These are phyloP conservation scores for Knipowitschia caucasica DNA, from an alignment of 2,797 vertebrate species.

Conservation along the genomic window DNA sequence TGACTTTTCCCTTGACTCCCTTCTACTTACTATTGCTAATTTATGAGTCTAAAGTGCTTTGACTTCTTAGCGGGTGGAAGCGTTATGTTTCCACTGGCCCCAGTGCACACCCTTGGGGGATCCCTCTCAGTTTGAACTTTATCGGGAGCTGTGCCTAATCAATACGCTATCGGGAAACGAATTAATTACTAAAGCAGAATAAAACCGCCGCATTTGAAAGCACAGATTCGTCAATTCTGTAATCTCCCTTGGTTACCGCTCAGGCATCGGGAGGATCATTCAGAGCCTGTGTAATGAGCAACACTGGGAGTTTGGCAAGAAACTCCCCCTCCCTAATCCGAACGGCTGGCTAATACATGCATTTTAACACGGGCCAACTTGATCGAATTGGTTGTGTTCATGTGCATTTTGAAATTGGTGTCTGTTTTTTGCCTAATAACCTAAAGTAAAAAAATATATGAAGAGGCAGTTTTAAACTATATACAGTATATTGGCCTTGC, in stretches of 20 bases:
- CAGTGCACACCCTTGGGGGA: constrained; percentile 84
- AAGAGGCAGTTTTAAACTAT: no score
- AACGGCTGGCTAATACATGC: constrained; percentile 21
- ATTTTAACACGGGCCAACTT: constrained; percentile 23
- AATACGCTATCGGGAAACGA: constrained; percentile 99
- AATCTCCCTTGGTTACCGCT: constrained; percentile 99
- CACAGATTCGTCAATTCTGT: constrained; percentile 98
- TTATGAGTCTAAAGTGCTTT: constrained; percentile 93
- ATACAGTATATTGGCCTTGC: no score
- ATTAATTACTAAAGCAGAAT: constrained; percentile 99
- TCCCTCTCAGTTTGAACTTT: constrained; percentile 99
- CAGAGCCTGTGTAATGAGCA: constrained; percentile 98
- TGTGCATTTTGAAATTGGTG: constrained; percentile 1
- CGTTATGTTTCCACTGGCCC: constrained; percentile 97
- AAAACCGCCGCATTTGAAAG: constrained; percentile 99
- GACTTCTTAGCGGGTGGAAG: constrained; percentile 89
- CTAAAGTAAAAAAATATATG: no score
- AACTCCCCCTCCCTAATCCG: constrained; percentile 39
- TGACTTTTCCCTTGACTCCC: neutral
- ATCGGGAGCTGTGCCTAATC: constrained; percentile 99
- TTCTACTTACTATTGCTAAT: constrained; percentile 84
- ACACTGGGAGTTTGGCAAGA: constrained; percentile 92
- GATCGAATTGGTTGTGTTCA: neutral
- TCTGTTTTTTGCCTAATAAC: no score
- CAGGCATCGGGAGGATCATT: constrained; percentile 95